These are phyloP conservation scores for Salvator merianae DNA, from an alignment of 2,113 vertebrate species.

Conservation along the genomic window DNA sequence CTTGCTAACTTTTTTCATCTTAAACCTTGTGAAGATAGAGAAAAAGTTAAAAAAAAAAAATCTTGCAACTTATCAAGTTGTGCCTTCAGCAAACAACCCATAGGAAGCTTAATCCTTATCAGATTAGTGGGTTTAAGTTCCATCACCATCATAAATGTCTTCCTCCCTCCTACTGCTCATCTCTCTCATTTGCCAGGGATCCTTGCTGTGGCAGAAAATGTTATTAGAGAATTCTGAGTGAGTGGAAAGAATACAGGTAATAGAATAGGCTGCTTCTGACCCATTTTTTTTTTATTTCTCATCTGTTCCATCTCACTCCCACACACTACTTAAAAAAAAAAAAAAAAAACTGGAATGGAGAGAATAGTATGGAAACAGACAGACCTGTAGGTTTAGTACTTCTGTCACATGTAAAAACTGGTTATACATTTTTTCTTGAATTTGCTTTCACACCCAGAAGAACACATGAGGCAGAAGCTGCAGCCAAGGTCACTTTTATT, in stretches of 20 bases:
- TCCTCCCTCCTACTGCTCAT: neutral
- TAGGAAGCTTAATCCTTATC: conserved; percentile 12
- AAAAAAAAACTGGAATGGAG: neutral
- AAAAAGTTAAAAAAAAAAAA: too few species aligned
- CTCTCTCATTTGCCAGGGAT: neutral
- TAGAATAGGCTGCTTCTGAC: neutral
- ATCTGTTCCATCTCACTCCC: neutral
- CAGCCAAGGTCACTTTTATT: too few species aligned
- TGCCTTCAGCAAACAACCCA: neutral
- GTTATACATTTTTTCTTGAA: neutral
- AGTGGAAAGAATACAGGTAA: neutral
- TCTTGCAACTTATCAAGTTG: neutral
- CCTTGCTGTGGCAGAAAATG: conserved; percentile 14
- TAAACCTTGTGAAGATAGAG: neutral
- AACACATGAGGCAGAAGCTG: too few species aligned
- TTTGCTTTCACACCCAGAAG: too few species aligned
- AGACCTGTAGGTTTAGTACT: neutral
- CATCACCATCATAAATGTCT: conserved; percentile 8
- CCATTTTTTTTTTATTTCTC: conserved; percentile 8
- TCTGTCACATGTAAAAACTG: neutral
- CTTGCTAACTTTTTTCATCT: conserved; percentile 1
- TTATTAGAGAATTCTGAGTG: neutral
- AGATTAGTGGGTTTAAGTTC: conserved; percentile 28
- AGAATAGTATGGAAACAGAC: neutral
- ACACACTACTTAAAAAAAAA: neutral